Evolutionary conservation across 2,888 invertebrate genomes (phyloP).

Genomic region (Bugulina stolonifera): DNA sequence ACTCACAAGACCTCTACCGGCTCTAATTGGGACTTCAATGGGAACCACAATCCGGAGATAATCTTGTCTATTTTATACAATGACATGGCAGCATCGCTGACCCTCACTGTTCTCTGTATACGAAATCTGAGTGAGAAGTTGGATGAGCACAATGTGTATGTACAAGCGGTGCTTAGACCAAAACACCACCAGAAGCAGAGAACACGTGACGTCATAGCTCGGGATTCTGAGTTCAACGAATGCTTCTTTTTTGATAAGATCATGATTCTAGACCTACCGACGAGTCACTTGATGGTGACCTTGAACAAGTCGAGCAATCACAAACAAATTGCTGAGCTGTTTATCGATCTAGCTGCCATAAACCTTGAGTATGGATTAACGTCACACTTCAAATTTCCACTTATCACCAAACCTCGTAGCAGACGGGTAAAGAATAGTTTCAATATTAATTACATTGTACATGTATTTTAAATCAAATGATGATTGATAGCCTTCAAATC

Average conservation of each 20-base stretch:
- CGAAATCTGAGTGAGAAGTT: neutral
- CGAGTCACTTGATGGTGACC: neutral
- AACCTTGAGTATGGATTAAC: neutral
- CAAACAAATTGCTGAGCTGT: neutral
- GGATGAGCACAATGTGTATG: neutral
- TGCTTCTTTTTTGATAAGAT: slow-evolving; percentile 21
- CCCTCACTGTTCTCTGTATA: neutral
- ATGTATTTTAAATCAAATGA: too few relatives aligned
- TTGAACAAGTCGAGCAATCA: neutral
- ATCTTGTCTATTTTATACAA: slow-evolving; percentile 7
- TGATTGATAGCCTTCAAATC: too few relatives aligned
- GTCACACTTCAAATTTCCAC: neutral
- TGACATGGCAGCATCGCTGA: slow-evolving; percentile 18
- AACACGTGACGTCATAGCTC: neutral
- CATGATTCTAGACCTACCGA: neutral
- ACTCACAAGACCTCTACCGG: neutral
- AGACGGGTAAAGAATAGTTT: neutral
- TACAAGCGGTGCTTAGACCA: slow-evolving; percentile 9
- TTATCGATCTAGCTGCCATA: neutral
- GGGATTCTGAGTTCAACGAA: neutral
- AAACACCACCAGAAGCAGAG: neutral
- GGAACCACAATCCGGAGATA: neutral
- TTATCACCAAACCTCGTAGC: neutral
- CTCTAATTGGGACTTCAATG: neutral
- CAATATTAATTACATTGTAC: too few relatives aligned